phyloP scores from a whole-genome alignment of 2,888 invertebrate species.

The Masnerella sp. region DNA sequence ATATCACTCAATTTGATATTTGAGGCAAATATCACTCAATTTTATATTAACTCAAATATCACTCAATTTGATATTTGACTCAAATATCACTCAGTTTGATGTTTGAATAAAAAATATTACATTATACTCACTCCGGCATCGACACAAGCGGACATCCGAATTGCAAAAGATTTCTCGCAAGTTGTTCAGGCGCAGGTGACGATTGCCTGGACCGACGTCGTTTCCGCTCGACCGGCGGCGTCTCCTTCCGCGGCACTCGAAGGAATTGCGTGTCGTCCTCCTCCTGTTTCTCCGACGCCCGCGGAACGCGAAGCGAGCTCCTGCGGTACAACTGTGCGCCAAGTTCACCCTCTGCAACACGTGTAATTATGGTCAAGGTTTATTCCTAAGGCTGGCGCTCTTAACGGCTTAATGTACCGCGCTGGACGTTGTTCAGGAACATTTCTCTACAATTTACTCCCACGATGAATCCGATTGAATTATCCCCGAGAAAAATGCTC shows the following conservation, averaged over 20 bases:
- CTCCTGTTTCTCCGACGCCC: slow-evolving; percentile 35
- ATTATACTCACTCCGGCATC: slow-evolving; percentile 71
- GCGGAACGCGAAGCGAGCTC: slow-evolving; percentile 66
- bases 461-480: background rate
- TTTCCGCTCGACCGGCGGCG: slow-evolving; percentile 2
- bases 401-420: slow-evolving; percentile 19
- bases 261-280: slow-evolving; percentile 62
- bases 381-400: slow-evolving; percentile 6
- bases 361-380: slow-evolving; percentile 46
- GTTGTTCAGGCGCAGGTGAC: slow-evolving; percentile 72
- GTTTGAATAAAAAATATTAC: background rate
- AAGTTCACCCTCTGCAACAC: slow-evolving; percentile 68
- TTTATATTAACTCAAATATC: no score
- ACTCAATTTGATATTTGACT: background rate
- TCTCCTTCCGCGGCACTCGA: slow-evolving; percentile 41
- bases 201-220: slow-evolving; percentile 6
- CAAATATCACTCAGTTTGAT: background rate
- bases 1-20: no score
- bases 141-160: slow-evolving; percentile 74
- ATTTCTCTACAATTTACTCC: slow-evolving; percentile 4
- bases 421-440: slow-evolving; percentile 22
- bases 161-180: slow-evolving; percentile 72
- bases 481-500: slow-evolving; percentile 1
- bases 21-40: no score
- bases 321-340: slow-evolving; percentile 66